Percentiles rank a stretch among this genome's conserved stretches.
Evolutionary conservation across 1,140 invertebrate species (phyloP).

Genomic region (Leptoteleia sp.): DNA sequence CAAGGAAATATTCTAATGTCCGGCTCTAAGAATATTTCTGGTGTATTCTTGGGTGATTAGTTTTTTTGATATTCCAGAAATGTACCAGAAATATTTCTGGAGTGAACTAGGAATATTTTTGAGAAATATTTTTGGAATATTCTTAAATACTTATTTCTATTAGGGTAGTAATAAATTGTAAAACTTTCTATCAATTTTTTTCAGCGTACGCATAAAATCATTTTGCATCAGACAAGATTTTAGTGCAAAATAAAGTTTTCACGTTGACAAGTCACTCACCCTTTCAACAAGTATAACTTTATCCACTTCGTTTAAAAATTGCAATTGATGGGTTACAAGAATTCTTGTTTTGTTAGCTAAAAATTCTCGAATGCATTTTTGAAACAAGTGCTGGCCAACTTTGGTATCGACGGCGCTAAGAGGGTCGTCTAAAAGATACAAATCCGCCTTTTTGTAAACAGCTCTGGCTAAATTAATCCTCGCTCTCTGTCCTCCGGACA

Average conservation of each 20-base stretch:
- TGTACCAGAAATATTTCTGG: too few relatives aligned
- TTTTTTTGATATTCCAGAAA: too few relatives aligned
- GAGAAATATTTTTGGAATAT: too few relatives aligned
- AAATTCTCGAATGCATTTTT: conserved; percentile 83
- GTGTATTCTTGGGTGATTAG: too few relatives aligned
- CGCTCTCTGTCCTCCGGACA: conserved; percentile 94
- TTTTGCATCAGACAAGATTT: too few relatives aligned
- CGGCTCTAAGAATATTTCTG: too few relatives aligned
- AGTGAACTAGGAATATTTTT: too few relatives aligned
- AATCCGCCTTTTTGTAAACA: conserved; percentile 86
- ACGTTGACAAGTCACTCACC: conserved; percentile 75
- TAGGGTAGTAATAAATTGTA: too few relatives aligned
- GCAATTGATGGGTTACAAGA: conserved; percentile 92
- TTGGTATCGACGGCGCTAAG: conserved; percentile 88
- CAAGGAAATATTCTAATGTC: too few relatives aligned
- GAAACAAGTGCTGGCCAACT: conserved; percentile 86
- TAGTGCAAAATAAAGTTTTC: neutral
- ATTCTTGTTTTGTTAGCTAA: conserved; percentile 85
- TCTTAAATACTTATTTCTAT: too few relatives aligned
- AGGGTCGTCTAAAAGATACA: conserved; percentile 91
- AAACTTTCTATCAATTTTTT: too few relatives aligned
- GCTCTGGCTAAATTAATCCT: conserved; percentile 91
- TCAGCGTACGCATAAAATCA: too few relatives aligned
- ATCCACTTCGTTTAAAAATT: conserved; percentile 88
- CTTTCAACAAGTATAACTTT: conserved; percentile 89